phyloP scores from a whole-genome alignment of 1,140 invertebrate species.

The Myzus persicae region DNA sequence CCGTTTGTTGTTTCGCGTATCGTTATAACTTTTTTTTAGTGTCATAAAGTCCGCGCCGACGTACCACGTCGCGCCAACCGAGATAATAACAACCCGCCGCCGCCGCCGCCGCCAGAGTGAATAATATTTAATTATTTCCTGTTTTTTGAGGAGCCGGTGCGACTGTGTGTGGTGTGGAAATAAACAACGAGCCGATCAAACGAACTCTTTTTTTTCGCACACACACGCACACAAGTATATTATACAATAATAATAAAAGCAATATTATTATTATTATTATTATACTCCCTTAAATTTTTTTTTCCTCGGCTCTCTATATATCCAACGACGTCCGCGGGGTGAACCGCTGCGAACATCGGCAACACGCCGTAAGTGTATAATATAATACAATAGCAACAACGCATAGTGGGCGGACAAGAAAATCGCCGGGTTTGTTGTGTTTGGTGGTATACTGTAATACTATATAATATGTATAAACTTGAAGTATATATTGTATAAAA shows the following conservation, averaged over 20 bases:
- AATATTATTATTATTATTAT: too few relatives aligned
- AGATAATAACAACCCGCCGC: conserved; percentile 46
- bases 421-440: conserved; percentile 37
- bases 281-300: conserved; percentile 30
- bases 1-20: conserved; percentile 35
- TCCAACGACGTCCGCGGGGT: neutral
- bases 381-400: neutral
- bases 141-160: conserved; percentile 19
- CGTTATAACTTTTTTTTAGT: conserved; percentile 51
- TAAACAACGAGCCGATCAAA: conserved; percentile 55
- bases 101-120: neutral
- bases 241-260: neutral
- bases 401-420: conserved; percentile 45
- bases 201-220: conserved; percentile 9
- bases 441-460: too few relatives aligned
- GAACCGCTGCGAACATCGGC: neutral
- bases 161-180: conserved; percentile 27
- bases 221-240: neutral
- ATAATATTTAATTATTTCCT: conserved; percentile 58
- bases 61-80: neutral
- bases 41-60: neutral
- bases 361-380: neutral
- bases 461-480: too few relatives aligned
- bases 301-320: neutral
- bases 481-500: too few relatives aligned